Base-by-base conservation (phyloP, 2,797 vertebrate genomes). In the Ciconia nigra region DNA sequence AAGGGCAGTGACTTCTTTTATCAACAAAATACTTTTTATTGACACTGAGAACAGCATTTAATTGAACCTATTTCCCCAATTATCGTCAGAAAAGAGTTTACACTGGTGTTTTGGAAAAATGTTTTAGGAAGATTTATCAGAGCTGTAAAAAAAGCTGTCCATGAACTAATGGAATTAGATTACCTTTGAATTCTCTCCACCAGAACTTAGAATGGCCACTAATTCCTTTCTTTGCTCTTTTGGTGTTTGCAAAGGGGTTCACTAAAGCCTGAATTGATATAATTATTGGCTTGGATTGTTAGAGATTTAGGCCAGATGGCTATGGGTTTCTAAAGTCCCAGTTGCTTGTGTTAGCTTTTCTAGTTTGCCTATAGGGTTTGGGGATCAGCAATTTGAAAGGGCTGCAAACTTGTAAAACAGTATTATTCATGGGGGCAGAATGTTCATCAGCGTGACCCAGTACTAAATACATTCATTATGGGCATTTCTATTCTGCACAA, bases 391-490 rank as follows among this genome's bases (percentile, higher is more conserved):
- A 84, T 97, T 88, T 97, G 97, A 98, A 98, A 98, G 96, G 98
- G 97, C 97, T 96, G 97, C 96, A 97, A 98, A 99, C 98, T 98
- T 98, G 98, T 98, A 98, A 98, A 98, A 98, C 98, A 98, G 98
- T 96, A 98, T 98, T 98, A 98, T 99, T 98, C 99, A 98, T 98
- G 98, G 98, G 98, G 98, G 98, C 98, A 98, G 97, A 98, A 98
- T 99, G 99, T 99, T 98, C 98, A 98, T 98, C 98, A 94, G 99
- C 98, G 97, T 99, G 99, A 99, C 98, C 98, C 98, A 98, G 97
- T 98, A 98, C 98, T 98, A 99, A 99, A 99, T 98, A 98, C 98
- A 99, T 99, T 99, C 99, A 99, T 99, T 99, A 99, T 98, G 98
- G 98, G 96, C 98, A 97, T 98, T 98, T 98, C 98, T 97, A 98